phyloP scores from a whole-genome alignment of 2,797 vertebrate genomes.

The Falco berigora region DNA sequence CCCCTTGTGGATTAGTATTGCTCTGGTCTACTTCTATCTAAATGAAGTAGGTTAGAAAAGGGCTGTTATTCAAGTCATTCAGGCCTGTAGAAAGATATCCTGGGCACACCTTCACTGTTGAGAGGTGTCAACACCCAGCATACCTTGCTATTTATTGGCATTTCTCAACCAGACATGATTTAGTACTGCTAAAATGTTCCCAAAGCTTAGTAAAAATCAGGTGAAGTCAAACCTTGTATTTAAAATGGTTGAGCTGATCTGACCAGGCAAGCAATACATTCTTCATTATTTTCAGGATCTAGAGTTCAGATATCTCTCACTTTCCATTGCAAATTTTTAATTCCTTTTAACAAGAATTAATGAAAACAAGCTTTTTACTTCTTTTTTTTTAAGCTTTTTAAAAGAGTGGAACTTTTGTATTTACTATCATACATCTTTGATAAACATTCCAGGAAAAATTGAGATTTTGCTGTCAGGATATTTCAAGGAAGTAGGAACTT shows the following conservation, averaged over 20 bases:
- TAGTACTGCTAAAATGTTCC: neutral
- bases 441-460: neutral
- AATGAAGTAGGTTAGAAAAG: neutral
- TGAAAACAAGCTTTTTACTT: rapidly evolving
- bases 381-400: neutral
- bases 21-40: neutral
- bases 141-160: neutral
- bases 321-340: neutral
- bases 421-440: neutral
- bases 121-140: neutral
- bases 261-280: neutral
- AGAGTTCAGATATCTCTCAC: neutral
- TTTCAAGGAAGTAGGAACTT: neutral
- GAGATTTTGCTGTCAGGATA: neutral
- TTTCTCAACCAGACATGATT: neutral
- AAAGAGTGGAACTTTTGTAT: neutral
- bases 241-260: neutral
- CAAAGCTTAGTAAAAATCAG: neutral
- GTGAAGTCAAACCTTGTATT: neutral
- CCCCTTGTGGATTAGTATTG: neutral
- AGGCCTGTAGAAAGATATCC: neutral
- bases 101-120: neutral
- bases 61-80: neutral
- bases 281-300: neutral
- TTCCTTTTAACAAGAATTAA: neutral